Percentiles rank a stretch among this genome's conserved stretches.
phyloP scores from a whole-genome alignment of 2,113 vertebrate genomes.

The Suricata suricatta region DNA sequence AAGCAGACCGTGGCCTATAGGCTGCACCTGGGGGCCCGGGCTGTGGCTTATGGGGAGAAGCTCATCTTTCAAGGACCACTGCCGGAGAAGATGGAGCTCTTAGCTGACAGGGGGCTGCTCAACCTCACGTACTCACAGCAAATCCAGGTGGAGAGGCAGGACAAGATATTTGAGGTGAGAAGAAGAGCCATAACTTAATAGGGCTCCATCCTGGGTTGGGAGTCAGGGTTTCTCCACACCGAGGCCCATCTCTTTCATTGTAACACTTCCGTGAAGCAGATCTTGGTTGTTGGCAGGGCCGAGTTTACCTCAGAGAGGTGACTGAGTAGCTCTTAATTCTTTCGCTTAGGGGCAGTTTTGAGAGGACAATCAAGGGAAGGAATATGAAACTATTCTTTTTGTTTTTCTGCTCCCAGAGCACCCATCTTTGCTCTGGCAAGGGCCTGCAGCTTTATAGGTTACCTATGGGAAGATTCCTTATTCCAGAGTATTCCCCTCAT shows the following conservation, averaged over 20 bases:
- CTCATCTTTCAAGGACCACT: conserved; percentile 91
- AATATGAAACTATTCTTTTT: neutral
- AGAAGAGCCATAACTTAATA: accelerated
- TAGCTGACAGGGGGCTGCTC: conserved; percentile 57
- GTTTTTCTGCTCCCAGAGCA: neutral
- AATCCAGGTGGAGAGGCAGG: conserved; percentile 74
- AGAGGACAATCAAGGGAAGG: neutral
- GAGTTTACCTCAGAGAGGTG: neutral
- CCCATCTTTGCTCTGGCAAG: neutral
- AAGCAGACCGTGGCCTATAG: conserved; percentile 91
- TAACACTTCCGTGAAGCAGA: neutral
- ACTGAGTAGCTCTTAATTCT: neutral
- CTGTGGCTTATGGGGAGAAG: conserved; percentile 89
- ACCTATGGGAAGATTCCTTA: neutral
- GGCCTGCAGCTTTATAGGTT: neutral
- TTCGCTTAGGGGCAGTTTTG: conserved; percentile 13
- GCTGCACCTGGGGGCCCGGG: conserved; percentile 90
- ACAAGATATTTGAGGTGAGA: conserved; percentile 88
- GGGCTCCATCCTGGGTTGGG: neutral
- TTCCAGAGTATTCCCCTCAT: neutral
- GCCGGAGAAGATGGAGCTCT: conserved; percentile 75
- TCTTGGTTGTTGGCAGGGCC: neutral
- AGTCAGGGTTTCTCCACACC: neutral
- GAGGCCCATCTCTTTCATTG: neutral
- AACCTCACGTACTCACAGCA: conserved; percentile 87